Base-by-base conservation (phyloP, 2,113 vertebrate genomes). In the Vulpes lagopus region DNA sequence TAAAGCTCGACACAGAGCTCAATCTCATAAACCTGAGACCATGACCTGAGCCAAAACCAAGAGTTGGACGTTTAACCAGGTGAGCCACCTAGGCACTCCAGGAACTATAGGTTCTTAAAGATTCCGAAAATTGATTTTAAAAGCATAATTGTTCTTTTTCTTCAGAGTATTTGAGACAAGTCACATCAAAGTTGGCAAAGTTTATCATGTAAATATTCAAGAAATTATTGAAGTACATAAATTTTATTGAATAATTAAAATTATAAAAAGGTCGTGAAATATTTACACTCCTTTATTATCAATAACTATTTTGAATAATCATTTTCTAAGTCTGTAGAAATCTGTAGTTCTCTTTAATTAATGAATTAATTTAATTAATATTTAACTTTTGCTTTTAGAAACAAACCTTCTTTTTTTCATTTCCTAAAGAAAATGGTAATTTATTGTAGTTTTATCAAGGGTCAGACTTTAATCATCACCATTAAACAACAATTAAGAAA, bases 221-320 rank as follows among this genome's bases (percentile, higher is more conserved):
- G 14, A 93, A 53, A 64, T 95, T 62, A 57, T 32, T 80, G 25
- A 59, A 60, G 7, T 80, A 27, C 25, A 65, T 79, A 19, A 27
- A 78, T 59, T 81, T 74, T 92, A 95, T 78, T 82, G 17, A 84
- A 53, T 85, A 93, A 95, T 91, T 84, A 85, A 91, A 84, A 80
- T 82, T 82, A n/a, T 79, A 64, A 90, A 80, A 65, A 79, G 23
- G 60, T 96, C 11, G 55, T 62, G 23, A 92, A 67, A 76, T 74
- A 94, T n/a, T 92, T 65, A 81, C 0, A 76, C 1, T 55, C 2
- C 7, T 67, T 38, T 94, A 53, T 78, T 90, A 60, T 88, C 57
- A 89, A 51, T 78, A 74, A 83, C 22, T 79, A 51, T 94, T 78
- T 79, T 64, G 8, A 96, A 43, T 69, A 85, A 62, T 62, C 20